Conservation (phyloP, 2,888 invertebrate genomes). For the Andrena marginata region DNA sequence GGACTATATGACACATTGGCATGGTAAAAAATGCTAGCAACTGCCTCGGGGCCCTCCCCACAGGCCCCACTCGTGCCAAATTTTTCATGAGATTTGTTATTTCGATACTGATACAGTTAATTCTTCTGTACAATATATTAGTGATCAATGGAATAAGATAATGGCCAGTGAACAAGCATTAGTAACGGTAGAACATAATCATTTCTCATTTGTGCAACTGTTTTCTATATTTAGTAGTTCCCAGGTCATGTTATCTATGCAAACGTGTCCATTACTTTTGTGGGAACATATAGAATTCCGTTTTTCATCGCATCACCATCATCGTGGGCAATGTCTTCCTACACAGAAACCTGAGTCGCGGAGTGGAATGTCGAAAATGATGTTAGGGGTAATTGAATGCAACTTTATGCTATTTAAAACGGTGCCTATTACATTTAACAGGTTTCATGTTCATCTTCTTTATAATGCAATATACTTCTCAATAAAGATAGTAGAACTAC, state of each 20-base stretch:
- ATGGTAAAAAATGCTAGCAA: slow-evolving; percentile 91
- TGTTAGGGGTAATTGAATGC: slow-evolving; percentile 73
- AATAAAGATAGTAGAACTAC: slow-evolving; percentile 38
- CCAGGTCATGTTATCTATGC: slow-evolving; percentile 68
- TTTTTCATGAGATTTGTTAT: slow-evolving; percentile 72
- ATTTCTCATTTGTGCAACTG: slow-evolving; percentile 68
- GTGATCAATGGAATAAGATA: slow-evolving; percentile 67
- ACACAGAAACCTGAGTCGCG: slow-evolving; percentile 62
- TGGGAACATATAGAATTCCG: slow-evolving; percentile 64
- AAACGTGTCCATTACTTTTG: slow-evolving; percentile 70
- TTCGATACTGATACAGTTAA: slow-evolving; percentile 72
- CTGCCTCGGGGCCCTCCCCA: slow-evolving; percentile 86
- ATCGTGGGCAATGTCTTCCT: slow-evolving; percentile 59
- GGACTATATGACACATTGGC: slow-evolving; percentile 91
- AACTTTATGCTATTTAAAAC: slow-evolving; percentile 77
- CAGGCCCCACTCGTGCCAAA: slow-evolving; percentile 74
- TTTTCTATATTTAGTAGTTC: slow-evolving; percentile 66
- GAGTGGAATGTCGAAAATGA: slow-evolving; percentile 74
- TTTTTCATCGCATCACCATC: slow-evolving; percentile 34
- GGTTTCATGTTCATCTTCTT: slow-evolving; percentile 49
- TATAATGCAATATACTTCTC: slow-evolving; percentile 34
- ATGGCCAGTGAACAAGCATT: slow-evolving; percentile 72
- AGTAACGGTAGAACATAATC: slow-evolving; percentile 70
- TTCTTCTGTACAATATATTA: slow-evolving; percentile 70
- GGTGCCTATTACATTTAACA: slow-evolving; percentile 78